Evolutionary conservation across 2,888 invertebrate species (phyloP).

Genomic region (Tetropium fuscum): DNA sequence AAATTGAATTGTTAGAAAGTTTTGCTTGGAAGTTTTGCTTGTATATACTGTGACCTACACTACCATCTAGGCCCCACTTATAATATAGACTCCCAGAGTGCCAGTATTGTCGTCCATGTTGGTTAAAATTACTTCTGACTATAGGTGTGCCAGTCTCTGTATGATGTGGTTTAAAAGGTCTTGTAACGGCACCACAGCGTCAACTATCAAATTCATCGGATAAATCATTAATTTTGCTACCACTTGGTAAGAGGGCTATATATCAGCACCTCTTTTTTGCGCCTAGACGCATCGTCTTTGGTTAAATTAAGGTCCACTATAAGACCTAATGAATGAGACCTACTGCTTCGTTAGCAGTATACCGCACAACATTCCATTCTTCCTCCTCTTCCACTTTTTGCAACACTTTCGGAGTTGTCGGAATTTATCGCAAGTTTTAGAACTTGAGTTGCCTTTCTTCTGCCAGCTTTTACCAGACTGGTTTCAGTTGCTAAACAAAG

Average conservation of each 20-base stretch:
- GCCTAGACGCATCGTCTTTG: conserved; percentile 15
- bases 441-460: too few species aligned
- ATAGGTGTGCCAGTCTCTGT: conserved; percentile 4
- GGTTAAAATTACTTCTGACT: conserved; percentile 5
- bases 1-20: conserved; percentile 20
- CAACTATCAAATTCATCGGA: conserved; percentile 12
- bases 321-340: too few species aligned
- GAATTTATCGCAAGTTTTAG: too few species aligned
- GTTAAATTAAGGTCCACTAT: conserved; percentile 25
- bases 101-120: conserved; percentile 3
- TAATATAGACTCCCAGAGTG: conserved; percentile 13
- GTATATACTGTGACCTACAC: conserved; percentile 22
- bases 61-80: conserved; percentile 24
- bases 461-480: too few species aligned
- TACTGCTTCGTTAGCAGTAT: too few species aligned
- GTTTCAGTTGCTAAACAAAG: too few species aligned
- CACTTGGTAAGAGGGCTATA: conserved; percentile 24
- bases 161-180: conserved; percentile 9
- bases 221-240: conserved; percentile 27
- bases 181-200: conserved; percentile 8
- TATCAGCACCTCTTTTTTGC: conserved; percentile 26
- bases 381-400: too few species aligned
- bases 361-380: too few species aligned
- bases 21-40: conserved; percentile 20
- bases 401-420: too few species aligned